Conservation (phyloP, 2,113 vertebrate species). For the Mormoops blainvillei region DNA sequence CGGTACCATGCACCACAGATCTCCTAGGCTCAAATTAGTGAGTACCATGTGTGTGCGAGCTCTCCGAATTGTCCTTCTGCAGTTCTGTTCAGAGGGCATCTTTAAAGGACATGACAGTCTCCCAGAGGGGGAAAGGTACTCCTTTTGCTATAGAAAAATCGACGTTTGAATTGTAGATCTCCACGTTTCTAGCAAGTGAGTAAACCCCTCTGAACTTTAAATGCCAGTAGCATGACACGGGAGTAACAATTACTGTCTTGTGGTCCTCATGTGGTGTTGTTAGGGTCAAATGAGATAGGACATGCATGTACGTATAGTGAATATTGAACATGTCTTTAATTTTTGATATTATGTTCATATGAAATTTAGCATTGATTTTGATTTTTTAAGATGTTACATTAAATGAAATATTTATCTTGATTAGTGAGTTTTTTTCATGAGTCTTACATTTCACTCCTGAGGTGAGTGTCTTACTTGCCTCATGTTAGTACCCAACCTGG, state of each 20-base stretch:
- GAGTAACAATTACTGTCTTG: neutral
- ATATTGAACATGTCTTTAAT: neutral
- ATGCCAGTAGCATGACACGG: neutral
- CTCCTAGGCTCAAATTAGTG: neutral
- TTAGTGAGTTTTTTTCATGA: neutral
- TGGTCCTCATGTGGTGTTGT: neutral
- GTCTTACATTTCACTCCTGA: neutral
- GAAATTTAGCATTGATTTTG: neutral
- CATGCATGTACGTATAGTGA: fast-evolving
- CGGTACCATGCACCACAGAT: neutral
- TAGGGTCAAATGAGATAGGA: neutral
- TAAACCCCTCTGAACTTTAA: neutral
- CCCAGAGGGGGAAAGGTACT: neutral
- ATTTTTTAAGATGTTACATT: neutral
- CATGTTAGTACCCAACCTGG: neutral
- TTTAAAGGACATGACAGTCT: neutral
- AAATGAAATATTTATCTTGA: neutral
- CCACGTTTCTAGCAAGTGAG: neutral
- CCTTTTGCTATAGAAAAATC: neutral
- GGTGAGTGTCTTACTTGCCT: neutral
- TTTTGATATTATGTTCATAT: neutral
- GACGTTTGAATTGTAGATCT: neutral
- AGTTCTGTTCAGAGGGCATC: neutral
- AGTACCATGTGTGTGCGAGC: neutral
- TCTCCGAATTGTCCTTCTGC: neutral